phyloP scores from a whole-genome alignment of 2,888 invertebrate genomes.

The Rugalucina vietnamica region DNA sequence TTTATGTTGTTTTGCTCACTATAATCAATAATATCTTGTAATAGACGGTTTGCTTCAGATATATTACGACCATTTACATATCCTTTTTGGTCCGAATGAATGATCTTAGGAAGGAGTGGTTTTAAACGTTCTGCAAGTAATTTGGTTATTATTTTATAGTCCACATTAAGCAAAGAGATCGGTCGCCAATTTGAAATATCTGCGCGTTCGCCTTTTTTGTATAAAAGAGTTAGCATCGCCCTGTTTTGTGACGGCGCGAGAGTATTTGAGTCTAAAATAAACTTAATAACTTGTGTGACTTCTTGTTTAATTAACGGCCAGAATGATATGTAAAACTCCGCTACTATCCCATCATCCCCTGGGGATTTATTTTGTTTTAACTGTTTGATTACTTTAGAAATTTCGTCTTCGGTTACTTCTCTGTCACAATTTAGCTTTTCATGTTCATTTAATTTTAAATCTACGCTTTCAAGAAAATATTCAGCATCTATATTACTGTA shows the following conservation, averaged over 20 bases:
- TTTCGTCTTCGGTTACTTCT: not conserved
- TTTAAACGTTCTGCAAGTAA: conserved; percentile 6
- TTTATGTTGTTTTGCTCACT: not conserved
- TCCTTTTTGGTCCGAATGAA: conserved; percentile 22
- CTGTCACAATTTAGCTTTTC: not conserved
- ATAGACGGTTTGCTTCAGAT: not conserved
- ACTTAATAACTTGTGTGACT: not conserved
- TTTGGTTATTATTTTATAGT: conserved; percentile 26
- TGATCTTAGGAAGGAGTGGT: conserved; percentile 13
- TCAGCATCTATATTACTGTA: not conserved
- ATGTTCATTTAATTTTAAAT: not conserved
- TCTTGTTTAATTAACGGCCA: not conserved
- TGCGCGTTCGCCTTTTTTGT: not conserved
- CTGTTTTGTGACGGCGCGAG: not conserved
- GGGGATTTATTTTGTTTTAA: not conserved
- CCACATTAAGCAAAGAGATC: conserved; percentile 20
- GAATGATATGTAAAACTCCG: not conserved
- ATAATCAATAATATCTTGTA: conserved; percentile 23
- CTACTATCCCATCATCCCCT: not conserved
- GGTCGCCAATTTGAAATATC: conserved; percentile 26
- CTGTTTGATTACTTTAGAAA: not conserved
- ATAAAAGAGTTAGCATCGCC: not conserved
- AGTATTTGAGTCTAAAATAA: not conserved
- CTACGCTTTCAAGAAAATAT: not conserved
- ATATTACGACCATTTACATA: conserved; percentile 18